Evolutionary conservation across 2,113 vertebrate genomes (phyloP).

Genomic region (Ploceus nigricollis): DNA sequence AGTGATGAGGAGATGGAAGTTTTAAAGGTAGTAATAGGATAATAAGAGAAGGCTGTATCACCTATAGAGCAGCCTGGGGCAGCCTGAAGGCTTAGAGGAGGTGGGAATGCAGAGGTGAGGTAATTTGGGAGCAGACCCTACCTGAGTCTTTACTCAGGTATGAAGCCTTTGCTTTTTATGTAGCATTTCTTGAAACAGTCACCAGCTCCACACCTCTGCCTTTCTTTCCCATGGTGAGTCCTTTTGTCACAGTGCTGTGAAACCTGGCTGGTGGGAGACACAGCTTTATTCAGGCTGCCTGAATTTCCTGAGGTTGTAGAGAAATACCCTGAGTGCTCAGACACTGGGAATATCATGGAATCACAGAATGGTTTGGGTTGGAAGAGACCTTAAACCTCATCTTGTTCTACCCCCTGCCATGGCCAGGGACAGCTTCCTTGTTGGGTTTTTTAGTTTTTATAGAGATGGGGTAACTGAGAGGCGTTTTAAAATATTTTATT

Average conservation of each 20-base stretch:
- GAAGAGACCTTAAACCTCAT: not conserved
- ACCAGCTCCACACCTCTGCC: not conserved
- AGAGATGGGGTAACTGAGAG: not conserved
- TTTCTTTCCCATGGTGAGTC: not conserved
- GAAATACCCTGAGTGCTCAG: not conserved
- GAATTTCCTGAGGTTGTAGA: not conserved
- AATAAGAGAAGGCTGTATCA: not conserved
- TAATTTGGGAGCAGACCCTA: not conserved
- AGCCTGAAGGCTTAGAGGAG: not conserved
- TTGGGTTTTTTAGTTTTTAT: not conserved
- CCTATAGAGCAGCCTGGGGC: not conserved
- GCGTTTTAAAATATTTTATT: not conserved
- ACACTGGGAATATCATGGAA: not conserved
- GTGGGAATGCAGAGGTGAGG: not conserved
- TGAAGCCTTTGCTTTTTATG: not conserved
- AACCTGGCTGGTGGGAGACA: not conserved
- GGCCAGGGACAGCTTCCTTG: not conserved
- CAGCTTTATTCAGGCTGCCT: not conserved
- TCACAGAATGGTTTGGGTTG: not conserved
- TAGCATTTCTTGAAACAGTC: not conserved
- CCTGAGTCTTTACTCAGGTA: not conserved
- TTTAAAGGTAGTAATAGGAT: not conserved
- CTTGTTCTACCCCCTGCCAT: not conserved
- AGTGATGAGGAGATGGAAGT: not conserved
- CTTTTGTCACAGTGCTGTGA: accelerated